These are phyloP conservation scores for Neelides folsomi DNA, from an alignment of 2,888 invertebrate genomes.

Conservation along the genomic window DNA sequence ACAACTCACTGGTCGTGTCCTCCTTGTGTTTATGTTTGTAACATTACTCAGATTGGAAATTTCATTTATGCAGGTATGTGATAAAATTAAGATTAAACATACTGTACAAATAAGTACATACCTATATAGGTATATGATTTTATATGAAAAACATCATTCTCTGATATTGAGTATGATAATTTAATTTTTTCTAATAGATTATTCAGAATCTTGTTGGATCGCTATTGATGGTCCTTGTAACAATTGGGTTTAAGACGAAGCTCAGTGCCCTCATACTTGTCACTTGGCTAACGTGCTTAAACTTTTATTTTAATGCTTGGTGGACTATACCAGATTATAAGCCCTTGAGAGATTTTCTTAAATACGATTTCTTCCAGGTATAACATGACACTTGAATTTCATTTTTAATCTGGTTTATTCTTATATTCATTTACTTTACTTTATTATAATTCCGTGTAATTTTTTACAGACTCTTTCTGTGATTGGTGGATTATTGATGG, in stretches of 20 bases:
- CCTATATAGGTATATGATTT: too few species aligned
- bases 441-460: constrained; percentile 6
- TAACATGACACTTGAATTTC: constrained; percentile 24
- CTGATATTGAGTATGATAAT: too few species aligned
- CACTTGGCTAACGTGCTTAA: constrained; percentile 69
- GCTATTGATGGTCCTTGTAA: constrained; percentile 86
- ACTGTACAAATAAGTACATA: too few species aligned
- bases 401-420: not conserved
- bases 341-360: constrained; percentile 95
- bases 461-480: constrained; percentile 91
- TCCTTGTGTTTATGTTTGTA: constrained; percentile 97
- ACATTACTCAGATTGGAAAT: constrained; percentile 88
- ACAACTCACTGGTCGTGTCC: constrained; percentile 85
- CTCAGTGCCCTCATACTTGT: constrained; percentile 90
- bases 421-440: not conserved
- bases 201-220: constrained; percentile 85
- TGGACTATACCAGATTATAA: constrained; percentile 92
- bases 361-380: constrained; percentile 99
- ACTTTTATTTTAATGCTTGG: constrained; percentile 97
- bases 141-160: too few species aligned
- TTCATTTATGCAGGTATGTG: constrained; percentile 64
- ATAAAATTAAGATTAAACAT: too few species aligned
- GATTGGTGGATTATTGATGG: constrained; percentile 94
- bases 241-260: constrained; percentile 97
- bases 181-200: constrained; percentile 48